Percentiles rank a stretch among this genome's conserved stretches.
phyloP scores from a whole-genome alignment of 2,797 vertebrate genomes.

The Catamblyrhynchus diadema region DNA sequence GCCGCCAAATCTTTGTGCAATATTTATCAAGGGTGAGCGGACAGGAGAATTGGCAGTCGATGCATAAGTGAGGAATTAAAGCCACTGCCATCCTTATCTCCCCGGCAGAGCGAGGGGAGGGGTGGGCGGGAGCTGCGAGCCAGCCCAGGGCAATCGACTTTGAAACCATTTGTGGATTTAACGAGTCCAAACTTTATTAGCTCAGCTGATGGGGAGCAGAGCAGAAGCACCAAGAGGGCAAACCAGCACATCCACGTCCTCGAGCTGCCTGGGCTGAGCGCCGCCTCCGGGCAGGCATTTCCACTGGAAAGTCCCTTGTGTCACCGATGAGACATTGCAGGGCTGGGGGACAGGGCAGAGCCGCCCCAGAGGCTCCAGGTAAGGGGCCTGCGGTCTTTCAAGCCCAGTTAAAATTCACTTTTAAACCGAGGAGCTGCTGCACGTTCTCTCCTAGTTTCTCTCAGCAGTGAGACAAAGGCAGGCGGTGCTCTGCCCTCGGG shows the following conservation, averaged over 20 bases:
- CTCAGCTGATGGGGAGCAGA: neutral
- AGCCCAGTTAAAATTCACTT: neutral
- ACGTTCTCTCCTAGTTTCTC: neutral
- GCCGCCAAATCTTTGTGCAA: constrained; percentile 39
- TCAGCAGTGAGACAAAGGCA: neutral
- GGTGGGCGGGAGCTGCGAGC: neutral
- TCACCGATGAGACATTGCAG: fast-evolving
- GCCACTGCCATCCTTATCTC: constrained; percentile 29
- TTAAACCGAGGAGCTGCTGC: neutral
- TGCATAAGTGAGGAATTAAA: constrained; percentile 37
- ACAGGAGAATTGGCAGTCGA: constrained; percentile 33
- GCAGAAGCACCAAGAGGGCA: neutral
- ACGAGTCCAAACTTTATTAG: neutral
- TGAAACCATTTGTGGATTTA: constrained; percentile 9
- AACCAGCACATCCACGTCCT: neutral
- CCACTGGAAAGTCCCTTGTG: neutral
- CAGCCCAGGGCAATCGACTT: neutral
- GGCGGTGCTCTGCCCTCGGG: neutral
- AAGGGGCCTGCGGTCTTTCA: neutral
- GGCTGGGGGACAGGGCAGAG: fast-evolving
- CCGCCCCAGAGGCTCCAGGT: neutral
- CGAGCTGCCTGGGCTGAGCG: fast-evolving
- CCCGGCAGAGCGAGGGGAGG: neutral
- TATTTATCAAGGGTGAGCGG: constrained; percentile 41
- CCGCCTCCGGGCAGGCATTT: neutral